phyloP scores from a whole-genome alignment of 2,797 vertebrate species.

The Hippocampus kuda region DNA sequence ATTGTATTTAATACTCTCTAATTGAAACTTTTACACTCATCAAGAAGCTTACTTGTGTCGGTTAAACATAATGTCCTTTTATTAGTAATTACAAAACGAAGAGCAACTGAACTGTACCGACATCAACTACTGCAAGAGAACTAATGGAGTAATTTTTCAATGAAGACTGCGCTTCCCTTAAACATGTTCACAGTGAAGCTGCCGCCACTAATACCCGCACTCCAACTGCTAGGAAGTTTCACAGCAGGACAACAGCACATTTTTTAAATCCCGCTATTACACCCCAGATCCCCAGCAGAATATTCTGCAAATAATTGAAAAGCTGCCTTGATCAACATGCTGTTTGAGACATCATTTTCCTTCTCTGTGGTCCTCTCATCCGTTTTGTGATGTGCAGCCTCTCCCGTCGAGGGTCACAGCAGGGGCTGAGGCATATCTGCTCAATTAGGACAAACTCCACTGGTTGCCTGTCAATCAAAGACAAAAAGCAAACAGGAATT shows the following conservation, averaged over 20 bases:
- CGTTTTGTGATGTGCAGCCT: not conserved
- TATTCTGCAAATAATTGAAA: slow-evolving; percentile 47
- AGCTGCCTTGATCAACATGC: slow-evolving; percentile 39
- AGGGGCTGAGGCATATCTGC: not conserved
- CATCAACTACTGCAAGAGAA: slow-evolving; percentile 38
- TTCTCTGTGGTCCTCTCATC: slow-evolving; percentile 21
- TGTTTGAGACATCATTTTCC: slow-evolving; percentile 21
- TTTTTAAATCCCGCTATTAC: slow-evolving; percentile 44
- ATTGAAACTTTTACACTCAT: slow-evolving; percentile 71
- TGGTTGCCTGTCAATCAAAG: not conserved
- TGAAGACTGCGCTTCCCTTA: slow-evolving; percentile 43
- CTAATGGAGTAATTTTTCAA: slow-evolving; percentile 46
- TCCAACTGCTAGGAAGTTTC: not conserved
- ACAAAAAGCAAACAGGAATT: not conserved
- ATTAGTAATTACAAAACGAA: slow-evolving; percentile 62
- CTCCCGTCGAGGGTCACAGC: not conserved
- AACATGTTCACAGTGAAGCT: slow-evolving; percentile 22
- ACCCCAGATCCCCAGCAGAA: slow-evolving; percentile 39
- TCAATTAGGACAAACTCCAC: not conserved
- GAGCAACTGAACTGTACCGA: slow-evolving; percentile 41
- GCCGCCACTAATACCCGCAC: not conserved
- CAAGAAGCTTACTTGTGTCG: slow-evolving; percentile 61
- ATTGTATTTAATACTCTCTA: slow-evolving; percentile 65
- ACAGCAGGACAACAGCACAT: not conserved
- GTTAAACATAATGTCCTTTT: slow-evolving; percentile 63